A percentile compares a stretch with the other conserved stretches of the same genome.
Conservation (phyloP, 1,140 invertebrate species). For the Ceratoteleas bidentatus region DNA sequence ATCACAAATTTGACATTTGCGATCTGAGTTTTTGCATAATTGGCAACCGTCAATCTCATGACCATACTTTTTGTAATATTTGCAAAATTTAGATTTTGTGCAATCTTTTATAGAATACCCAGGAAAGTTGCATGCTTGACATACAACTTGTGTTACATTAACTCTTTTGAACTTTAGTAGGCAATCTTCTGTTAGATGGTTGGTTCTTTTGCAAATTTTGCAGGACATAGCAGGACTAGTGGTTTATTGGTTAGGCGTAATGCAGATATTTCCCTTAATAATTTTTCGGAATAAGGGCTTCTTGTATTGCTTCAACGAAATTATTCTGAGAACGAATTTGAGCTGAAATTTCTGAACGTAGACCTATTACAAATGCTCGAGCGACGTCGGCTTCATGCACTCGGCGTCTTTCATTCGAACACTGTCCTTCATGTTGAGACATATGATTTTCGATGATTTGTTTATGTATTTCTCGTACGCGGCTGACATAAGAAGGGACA, state of each 20-base stretch:
- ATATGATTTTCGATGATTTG: background rate
- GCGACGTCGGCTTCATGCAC: background rate
- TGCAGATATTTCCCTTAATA: background rate
- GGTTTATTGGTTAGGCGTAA: background rate
- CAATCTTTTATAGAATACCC: no score
- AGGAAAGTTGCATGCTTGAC: no score
- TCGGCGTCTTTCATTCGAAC: background rate
- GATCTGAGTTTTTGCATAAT: no score
- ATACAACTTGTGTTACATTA: background rate
- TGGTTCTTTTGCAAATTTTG: background rate
- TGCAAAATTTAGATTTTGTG: no score
- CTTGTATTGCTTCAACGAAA: background rate
- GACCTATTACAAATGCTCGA: background rate
- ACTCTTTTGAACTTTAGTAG: background rate
- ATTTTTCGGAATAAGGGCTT: background rate
- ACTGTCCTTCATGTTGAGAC: background rate
- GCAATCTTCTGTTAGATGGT: background rate
- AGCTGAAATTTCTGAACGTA: background rate
- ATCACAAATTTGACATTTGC: no score
- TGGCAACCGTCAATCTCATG: no score
- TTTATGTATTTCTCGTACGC: background rate
- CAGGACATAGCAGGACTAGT: background rate
- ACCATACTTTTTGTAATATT: no score
- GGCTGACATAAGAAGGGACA: background rate
- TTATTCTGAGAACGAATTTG: background rate